Conservation (phyloP, 2,888 invertebrate genomes). For the Coleophora deauratella region DNA sequence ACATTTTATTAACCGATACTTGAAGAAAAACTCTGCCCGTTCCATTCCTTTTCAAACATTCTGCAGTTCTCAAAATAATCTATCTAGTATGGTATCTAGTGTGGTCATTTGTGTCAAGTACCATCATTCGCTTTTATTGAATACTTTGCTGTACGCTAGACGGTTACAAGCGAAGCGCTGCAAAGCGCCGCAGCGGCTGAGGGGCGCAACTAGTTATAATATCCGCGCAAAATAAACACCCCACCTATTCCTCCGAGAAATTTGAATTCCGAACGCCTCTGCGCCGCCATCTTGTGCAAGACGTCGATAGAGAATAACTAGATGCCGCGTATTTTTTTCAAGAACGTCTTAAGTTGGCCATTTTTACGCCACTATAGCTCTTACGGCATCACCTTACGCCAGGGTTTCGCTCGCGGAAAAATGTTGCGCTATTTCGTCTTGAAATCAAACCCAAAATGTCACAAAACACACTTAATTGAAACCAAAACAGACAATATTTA, state of each 20-base stretch:
- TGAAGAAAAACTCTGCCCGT: no score
- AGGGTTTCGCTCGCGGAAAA: constrained; percentile 71
- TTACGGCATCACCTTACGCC: constrained; percentile 63
- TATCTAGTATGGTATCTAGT: no score
- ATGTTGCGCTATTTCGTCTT: constrained; percentile 52
- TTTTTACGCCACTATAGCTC: constrained; percentile 71
- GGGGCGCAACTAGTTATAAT: constrained; percentile 11
- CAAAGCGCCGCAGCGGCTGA: constrained; percentile 40
- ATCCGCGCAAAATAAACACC: constrained; percentile 43
- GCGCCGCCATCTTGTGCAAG: constrained; percentile 69
- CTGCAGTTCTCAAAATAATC: no score
- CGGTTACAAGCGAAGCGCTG: constrained; percentile 26
- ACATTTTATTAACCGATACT: no score
- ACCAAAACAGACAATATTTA: constrained; percentile 7
- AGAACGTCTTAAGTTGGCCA: constrained; percentile 69
- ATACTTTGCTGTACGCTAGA: constrained; percentile 21
- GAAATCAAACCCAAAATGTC: constrained; percentile 18
- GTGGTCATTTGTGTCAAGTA: no score
- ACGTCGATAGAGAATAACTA: constrained; percentile 71
- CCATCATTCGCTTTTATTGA: no score
- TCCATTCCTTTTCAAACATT: no score
- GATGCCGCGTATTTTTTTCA: constrained; percentile 55
- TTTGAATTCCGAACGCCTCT: constrained; percentile 68
- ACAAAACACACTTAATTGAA: constrained; percentile 7
- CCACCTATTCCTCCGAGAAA: constrained; percentile 68